A percentile compares a stretch with the other conserved stretches of the same genome.
Evolutionary conservation across 2,888 invertebrate genomes (phyloP).

Genomic region (Gortyna flavago): DNA sequence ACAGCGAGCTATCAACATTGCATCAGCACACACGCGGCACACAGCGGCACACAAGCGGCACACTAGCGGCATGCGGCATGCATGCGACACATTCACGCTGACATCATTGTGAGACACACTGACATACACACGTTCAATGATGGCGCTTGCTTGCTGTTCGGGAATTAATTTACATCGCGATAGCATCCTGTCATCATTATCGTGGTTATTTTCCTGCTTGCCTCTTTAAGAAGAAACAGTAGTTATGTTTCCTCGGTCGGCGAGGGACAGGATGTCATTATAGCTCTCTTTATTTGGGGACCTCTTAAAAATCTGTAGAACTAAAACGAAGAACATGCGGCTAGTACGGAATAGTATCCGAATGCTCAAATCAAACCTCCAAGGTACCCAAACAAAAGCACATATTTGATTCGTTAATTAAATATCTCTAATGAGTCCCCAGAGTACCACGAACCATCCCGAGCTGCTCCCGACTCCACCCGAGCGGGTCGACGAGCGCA

Average conservation of each 20-base stretch:
- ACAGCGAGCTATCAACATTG: slow-evolving; percentile 67
- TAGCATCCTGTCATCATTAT: not conserved
- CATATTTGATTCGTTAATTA: not conserved
- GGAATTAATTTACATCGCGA: slow-evolving; percentile 16
- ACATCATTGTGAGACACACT: not conserved
- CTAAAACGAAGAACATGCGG: not conserved
- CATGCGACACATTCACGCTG: slow-evolving; percentile 13
- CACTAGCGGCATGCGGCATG: not conserved
- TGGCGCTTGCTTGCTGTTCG: slow-evolving; percentile 6
- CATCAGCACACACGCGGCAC: slow-evolving; percentile 63
- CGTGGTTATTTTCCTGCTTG: slow-evolving; percentile 19
- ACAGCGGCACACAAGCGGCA: not conserved
- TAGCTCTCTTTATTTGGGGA: not conserved
- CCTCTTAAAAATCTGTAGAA: not conserved
- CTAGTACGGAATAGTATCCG: not conserved
- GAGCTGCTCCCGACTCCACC: not conserved
- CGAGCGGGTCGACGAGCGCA: slow-evolving; percentile 9
- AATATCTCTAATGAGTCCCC: not conserved
- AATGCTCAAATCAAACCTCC: not conserved
- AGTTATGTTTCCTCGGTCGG: not conserved
- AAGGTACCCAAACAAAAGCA: not conserved
- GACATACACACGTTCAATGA: slow-evolving; percentile 21
- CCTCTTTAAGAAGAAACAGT: not conserved
- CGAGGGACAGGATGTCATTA: not conserved
- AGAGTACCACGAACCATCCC: not conserved